Conservation (phyloP, 2,797 vertebrate species). For the Microctenopoma lineatum region DNA sequence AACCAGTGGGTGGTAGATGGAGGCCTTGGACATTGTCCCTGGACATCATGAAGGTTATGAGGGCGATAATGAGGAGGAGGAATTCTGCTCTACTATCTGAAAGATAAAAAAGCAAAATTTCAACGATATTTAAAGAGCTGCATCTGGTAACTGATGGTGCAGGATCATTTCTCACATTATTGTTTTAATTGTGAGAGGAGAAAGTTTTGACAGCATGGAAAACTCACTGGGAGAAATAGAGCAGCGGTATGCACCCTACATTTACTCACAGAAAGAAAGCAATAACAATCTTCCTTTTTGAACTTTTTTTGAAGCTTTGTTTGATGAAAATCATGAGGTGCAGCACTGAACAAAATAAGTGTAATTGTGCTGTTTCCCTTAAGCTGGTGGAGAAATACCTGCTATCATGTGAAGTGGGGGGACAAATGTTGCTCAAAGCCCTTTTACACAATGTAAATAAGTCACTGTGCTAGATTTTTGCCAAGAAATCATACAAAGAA, state of each 20-base stretch:
- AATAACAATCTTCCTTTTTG: too few species aligned
- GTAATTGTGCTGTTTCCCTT: too few species aligned
- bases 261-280: too few species aligned
- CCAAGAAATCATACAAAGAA: background rate
- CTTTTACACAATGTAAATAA: background rate
- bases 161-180: background rate
- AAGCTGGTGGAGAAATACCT: background rate
- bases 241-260: background rate
- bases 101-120: background rate
- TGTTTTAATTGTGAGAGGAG: too few species aligned
- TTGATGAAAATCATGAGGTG: too few species aligned
- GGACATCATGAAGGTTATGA: background rate
- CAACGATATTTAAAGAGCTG: background rate
- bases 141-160: background rate
- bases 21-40: background rate
- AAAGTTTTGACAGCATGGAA: background rate
- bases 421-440: background rate
- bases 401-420: background rate
- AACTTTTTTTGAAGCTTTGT: too few species aligned
- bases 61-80: background rate
- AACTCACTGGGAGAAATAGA: background rate
- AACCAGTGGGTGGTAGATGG: background rate
- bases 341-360: too few species aligned
- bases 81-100: too few species aligned
- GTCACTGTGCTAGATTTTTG: slow-evolving; percentile 11